Percentiles rank a stretch among this genome's conserved stretches.
These are phyloP conservation scores for Teleiodes luculella DNA, from an alignment of 2,888 invertebrate species.

Conservation along the genomic window DNA sequence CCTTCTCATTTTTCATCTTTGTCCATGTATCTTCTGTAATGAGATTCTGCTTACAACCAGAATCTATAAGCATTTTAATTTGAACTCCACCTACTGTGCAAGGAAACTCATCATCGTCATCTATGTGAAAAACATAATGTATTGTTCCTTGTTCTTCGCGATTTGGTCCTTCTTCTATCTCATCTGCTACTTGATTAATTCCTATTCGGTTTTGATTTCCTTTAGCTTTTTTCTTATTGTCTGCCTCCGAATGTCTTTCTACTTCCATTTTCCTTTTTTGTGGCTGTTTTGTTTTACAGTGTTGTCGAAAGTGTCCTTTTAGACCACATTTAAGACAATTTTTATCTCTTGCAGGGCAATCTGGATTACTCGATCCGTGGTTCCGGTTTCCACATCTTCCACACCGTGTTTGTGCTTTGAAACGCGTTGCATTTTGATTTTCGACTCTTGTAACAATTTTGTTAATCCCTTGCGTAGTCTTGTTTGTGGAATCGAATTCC, in stretches of 20 bases:
- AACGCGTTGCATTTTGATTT: too few relatives aligned
- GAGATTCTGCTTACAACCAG: background rate
- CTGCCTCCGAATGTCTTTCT: too few relatives aligned
- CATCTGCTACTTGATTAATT: too few relatives aligned
- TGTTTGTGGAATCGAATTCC: too few relatives aligned
- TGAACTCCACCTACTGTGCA: background rate
- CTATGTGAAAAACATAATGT: slow-evolving; percentile 3
- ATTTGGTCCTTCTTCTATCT: too few relatives aligned
- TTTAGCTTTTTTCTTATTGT: too few relatives aligned
- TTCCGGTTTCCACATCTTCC: background rate
- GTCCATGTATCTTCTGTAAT: slow-evolving; percentile 1
- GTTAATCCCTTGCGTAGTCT: too few relatives aligned
- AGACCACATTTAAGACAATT: slow-evolving; percentile 21
- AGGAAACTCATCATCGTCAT: background rate
- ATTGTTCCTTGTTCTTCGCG: background rate
- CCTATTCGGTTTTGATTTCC: too few relatives aligned
- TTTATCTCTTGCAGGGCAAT: background rate
- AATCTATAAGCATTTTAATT: background rate
- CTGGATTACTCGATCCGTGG: background rate
- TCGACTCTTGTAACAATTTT: too few relatives aligned
- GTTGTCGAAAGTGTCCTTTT: slow-evolving; percentile 16
- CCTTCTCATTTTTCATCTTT: background rate
- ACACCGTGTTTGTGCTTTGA: background rate
- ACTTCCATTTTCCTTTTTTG: background rate
- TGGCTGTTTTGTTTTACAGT: slow-evolving; percentile 7